Percentiles rank a stretch among this genome's conserved stretches.
Evolutionary conservation across 1,140 invertebrate genomes (phyloP).

Genomic region (Venustaconcha ellipsiformis): DNA sequence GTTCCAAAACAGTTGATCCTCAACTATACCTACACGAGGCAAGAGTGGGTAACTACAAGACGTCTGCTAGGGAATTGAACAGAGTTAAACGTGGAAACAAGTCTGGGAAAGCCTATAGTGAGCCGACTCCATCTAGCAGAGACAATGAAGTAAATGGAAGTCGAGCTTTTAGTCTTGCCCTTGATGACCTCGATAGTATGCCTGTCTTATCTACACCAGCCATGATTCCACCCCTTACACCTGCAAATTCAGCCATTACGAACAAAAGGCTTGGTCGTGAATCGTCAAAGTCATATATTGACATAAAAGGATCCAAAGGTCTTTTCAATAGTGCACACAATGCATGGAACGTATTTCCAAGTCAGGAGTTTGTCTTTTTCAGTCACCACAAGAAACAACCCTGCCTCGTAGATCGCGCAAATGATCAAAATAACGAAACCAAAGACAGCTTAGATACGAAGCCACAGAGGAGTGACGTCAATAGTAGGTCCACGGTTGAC

Average conservation of each 20-base stretch:
- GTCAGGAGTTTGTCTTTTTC: neutral
- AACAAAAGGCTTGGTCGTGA: constrained; percentile 5
- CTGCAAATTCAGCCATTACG: constrained; percentile 15
- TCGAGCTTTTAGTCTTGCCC: constrained; percentile 9
- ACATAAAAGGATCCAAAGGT: neutral
- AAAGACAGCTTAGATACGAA: constrained; percentile 17
- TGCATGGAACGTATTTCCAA: constrained; percentile 3
- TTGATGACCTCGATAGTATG: constrained; percentile 3
- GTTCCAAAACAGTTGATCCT: constrained; percentile 24
- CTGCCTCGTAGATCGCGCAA: constrained; percentile 4
- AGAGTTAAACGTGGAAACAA: constrained; percentile 12
- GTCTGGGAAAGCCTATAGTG: constrained; percentile 10
- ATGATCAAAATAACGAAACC: constrained; percentile 3
- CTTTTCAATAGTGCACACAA: constrained; percentile 10
- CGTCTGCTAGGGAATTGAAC: constrained; percentile 24
- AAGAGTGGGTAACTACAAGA: constrained; percentile 28
- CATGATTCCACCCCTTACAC: constrained; percentile 26
- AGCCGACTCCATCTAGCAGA: neutral
- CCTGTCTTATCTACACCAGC: constrained; percentile 6
- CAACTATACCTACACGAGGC: constrained; percentile 30
- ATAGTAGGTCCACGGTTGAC: constrained; percentile 18
- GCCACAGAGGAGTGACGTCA: constrained; percentile 14
- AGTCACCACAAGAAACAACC: constrained; percentile 17
- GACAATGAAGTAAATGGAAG: constrained; percentile 3
- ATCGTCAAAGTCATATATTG: neutral